Conservation (phyloP, 2,888 invertebrate genomes). For the Lasioglossum marginatum region DNA sequence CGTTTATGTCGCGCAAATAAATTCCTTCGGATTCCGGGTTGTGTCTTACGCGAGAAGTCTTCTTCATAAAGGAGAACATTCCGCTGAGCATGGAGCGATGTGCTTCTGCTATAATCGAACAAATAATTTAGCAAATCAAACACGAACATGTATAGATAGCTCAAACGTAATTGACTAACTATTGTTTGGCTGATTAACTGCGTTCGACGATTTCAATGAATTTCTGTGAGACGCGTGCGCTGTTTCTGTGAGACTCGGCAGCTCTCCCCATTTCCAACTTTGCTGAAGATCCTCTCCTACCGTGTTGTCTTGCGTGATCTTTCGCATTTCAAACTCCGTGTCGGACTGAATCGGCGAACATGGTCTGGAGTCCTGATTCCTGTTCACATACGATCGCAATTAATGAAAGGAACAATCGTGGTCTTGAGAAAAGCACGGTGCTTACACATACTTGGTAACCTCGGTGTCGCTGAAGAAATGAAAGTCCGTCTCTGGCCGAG, state of each 20-base stretch:
- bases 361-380: constrained; percentile 88
- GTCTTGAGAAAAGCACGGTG: not conserved
- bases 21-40: constrained; percentile 91
- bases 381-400: constrained; percentile 46
- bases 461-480: constrained; percentile 98
- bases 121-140: constrained; percentile 71
- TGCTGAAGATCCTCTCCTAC: constrained; percentile 85
- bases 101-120: constrained; percentile 82
- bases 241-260: constrained; percentile 87
- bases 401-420: not conserved
- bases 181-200: constrained; percentile 75
- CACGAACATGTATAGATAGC: not conserved
- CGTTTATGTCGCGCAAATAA: constrained; percentile 96
- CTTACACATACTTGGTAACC: constrained; percentile 86
- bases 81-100: constrained; percentile 93
- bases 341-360: constrained; percentile 96
- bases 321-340: constrained; percentile 93
- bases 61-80: constrained; percentile 97
- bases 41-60: constrained; percentile 87
- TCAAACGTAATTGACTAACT: constrained; percentile 68
- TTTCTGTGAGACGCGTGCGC: constrained; percentile 74
- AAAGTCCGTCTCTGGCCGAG: constrained; percentile 88
- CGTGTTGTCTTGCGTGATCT: constrained; percentile 85
- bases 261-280: constrained; percentile 96
- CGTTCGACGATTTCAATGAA: constrained; percentile 73